phyloP scores from a whole-genome alignment of 2,888 invertebrate genomes.

The Orthosia gracilis region DNA sequence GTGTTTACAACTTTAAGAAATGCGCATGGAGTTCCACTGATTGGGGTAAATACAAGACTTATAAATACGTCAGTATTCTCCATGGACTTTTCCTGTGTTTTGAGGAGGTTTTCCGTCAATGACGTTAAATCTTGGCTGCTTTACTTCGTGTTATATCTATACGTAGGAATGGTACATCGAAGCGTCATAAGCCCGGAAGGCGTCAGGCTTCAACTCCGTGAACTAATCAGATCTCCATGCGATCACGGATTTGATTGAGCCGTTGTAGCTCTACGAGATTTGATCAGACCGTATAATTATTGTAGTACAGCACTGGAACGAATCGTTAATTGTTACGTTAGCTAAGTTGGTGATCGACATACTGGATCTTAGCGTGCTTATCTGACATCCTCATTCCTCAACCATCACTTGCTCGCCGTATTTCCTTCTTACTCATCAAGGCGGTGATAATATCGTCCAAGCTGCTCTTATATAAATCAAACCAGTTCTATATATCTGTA shows the following conservation, averaged over 20 bases:
- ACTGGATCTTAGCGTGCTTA: background rate
- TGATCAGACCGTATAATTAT: slow-evolving; percentile 33
- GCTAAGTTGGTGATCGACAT: slow-evolving; percentile 7
- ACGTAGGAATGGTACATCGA: background rate
- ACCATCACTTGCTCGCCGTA: background rate
- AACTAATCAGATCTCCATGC: slow-evolving; percentile 32
- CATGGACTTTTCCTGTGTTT: slow-evolving; percentile 38
- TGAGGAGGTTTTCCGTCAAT: slow-evolving; percentile 36
- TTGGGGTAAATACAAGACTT: slow-evolving; percentile 39
- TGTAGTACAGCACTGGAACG: slow-evolving; percentile 1
- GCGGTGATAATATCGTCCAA: background rate
- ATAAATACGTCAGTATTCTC: slow-evolving; percentile 43
- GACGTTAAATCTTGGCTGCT: slow-evolving; percentile 6
- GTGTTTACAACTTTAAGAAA: slow-evolving; percentile 42
- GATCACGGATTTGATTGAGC: slow-evolving; percentile 29
- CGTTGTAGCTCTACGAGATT: slow-evolving; percentile 10
- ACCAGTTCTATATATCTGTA: background rate
- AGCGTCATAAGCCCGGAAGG: slow-evolving; percentile 22
- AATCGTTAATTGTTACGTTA: slow-evolving; percentile 36
- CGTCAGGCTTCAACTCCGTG: slow-evolving; percentile 21
- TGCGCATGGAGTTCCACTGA: slow-evolving; percentile 28
- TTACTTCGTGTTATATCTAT: slow-evolving; percentile 9
- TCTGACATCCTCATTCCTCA: background rate
- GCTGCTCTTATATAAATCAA: background rate
- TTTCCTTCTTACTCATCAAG: no score